A percentile compares a stretch with the other conserved stretches of the same genome.
Conservation (phyloP, 2,888 invertebrate species). For the Phyllotreta cruciferae region DNA sequence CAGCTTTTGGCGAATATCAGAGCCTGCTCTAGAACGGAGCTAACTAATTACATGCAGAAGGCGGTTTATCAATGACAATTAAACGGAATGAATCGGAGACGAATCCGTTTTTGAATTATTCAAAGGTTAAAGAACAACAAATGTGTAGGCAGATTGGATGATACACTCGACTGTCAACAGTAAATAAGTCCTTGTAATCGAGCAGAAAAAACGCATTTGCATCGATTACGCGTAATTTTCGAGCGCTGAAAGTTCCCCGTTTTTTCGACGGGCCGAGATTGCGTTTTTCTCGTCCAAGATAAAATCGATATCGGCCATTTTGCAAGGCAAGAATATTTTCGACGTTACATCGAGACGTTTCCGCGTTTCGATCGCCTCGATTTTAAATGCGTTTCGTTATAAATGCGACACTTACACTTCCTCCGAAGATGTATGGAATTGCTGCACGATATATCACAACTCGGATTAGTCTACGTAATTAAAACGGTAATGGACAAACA, state of each 20-base stretch:
- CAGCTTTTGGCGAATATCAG: too few relatives aligned
- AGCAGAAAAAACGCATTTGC: too few relatives aligned
- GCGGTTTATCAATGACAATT: too few relatives aligned
- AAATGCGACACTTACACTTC: slow-evolving; percentile 39
- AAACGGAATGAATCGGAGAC: slow-evolving; percentile 1
- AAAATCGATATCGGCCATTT: slow-evolving; percentile 59
- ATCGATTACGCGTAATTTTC: too few relatives aligned
- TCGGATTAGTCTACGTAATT: slow-evolving; percentile 37
- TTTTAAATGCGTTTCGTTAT: slow-evolving; percentile 9
- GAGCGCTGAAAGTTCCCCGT: too few relatives aligned
- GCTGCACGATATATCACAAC: slow-evolving; percentile 40
- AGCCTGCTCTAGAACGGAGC: too few relatives aligned
- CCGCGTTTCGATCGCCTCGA: background rate
- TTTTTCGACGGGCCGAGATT: background rate
- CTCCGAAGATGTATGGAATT: slow-evolving; percentile 31
- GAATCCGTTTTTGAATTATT: slow-evolving; percentile 24
- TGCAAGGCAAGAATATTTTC: slow-evolving; percentile 44
- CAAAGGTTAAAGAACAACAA: slow-evolving; percentile 36
- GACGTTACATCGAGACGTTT: slow-evolving; percentile 17
- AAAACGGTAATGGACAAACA: slow-evolving; percentile 26
- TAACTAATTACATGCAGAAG: too few relatives aligned
- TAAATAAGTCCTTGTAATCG: too few relatives aligned
- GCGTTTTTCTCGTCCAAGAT: slow-evolving; percentile 41
- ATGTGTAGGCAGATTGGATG: slow-evolving; percentile 18
- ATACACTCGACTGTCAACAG: slow-evolving; percentile 28